Evolutionary conservation across 2,113 vertebrate genomes (phyloP), one percentile per base, ranked within the genome.

Genomic region (Zootoca vivipara): DNA sequence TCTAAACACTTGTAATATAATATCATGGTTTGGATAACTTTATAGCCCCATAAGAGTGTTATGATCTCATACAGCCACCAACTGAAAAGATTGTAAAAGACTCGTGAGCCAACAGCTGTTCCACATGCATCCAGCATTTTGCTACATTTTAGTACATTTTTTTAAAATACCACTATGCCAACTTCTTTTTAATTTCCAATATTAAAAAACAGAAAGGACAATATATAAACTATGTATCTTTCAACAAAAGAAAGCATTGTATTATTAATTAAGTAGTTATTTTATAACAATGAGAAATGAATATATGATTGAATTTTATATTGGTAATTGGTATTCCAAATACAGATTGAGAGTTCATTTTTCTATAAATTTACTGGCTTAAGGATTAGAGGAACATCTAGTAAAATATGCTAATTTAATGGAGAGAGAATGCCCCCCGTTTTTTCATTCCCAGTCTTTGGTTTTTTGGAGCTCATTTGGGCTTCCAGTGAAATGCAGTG

Each of bases 11-110:
- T 78, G 33, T 73, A 88, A 89, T 16, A 74, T 72, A 84, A 87
- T 84, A 64, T 79, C 56, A 84, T 70, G 35, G 64, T 85, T 84
- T 82, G n/a, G 74, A 86, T 79, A 13, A 86, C 35, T 64, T 91
- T 42, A 88, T 85, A n/a, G 73, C 35, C 40, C 58, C 38, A 16
- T 42, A 65, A 52, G 79, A 85, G 40, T 72, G 30, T 73, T 85
- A 80, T n/a, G 67, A 89, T 80, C 80, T 89, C 35, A 78, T 38
- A 4, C 16, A 20, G 28, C 35, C 52, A 65, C 74, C 18, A 92
- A 33, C 30, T 56, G 35, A 78, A 56, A 85, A 58, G 65, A 87
- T 8, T 72, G 28, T 77, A 85, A 85, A 80, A 35, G 16, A 42
- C 0, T 33, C 67, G 80, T 9, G 10, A 85, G 65, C n/a, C 33